A percentile compares a stretch with the other conserved stretches of the same genome.
These are phyloP conservation scores for Lucilia cuprina DNA, from an alignment of 1,140 invertebrate genomes.

Conservation along the genomic window DNA sequence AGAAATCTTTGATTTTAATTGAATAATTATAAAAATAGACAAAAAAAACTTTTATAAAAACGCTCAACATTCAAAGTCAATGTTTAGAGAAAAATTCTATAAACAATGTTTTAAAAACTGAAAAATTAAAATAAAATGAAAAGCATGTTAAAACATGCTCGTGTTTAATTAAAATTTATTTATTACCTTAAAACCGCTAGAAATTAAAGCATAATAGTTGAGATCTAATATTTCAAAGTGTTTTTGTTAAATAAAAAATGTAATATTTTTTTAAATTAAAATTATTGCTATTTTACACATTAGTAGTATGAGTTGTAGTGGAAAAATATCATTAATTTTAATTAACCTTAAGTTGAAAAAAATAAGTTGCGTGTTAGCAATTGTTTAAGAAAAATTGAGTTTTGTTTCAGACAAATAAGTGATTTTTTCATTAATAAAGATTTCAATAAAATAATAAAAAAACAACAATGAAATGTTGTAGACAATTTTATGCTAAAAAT, in stretches of 20 bases:
- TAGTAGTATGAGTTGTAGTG: too few species aligned
- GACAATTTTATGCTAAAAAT: too few species aligned
- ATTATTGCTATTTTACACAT: too few species aligned
- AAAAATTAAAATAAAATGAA: not conserved
- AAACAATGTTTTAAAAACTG: not conserved
- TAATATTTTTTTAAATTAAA: not conserved
- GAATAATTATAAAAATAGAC: not conserved
- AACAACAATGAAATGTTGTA: too few species aligned
- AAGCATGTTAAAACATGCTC: not conserved
- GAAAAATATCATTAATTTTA: not conserved
- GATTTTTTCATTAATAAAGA: too few species aligned
- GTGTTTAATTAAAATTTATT: not conserved
- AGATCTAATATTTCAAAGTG: not conserved
- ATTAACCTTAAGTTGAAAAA: not conserved
- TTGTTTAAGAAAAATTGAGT: too few species aligned
- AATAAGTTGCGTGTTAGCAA: not conserved
- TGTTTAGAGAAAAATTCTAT: not conserved
- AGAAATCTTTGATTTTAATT: not conserved
- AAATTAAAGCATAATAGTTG: not conserved
- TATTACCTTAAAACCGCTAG: not conserved
- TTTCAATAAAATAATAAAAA: too few species aligned
- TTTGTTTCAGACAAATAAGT: too few species aligned
- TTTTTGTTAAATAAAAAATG: not conserved
- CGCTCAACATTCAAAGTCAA: not conserved
- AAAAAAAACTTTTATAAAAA: not conserved